Evolutionary conservation across 2,797 vertebrate species (phyloP), one percentile per base, ranked within the genome.

Genomic region (Anisognathus igniventris): DNA sequence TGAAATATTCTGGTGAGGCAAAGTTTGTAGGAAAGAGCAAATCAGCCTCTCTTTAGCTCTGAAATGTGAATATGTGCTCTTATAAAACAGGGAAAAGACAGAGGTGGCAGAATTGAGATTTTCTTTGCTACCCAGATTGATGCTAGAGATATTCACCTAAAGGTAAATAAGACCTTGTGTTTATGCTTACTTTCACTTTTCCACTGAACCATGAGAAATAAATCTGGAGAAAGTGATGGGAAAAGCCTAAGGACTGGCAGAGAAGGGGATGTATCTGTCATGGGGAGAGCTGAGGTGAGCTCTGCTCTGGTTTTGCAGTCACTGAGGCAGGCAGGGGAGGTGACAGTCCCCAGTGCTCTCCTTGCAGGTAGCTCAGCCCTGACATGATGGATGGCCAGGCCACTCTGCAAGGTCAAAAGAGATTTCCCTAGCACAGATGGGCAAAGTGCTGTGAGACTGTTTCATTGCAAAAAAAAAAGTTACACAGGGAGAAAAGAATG

Each of bases 381-480:
- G 72, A 62, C 20, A 27, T 92, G 89, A 95, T 82, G 78, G 53
- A 93, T 95, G 76, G 77, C 47, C 4, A 6, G 33, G 68, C 39
- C 16, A 8, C 45, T 45, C 67, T 66, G 47, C 45, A 71, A 92
- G 77, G 75, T 81, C 86, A 88, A 74, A 68, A 86, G 44, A 88
- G n/a, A 90, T 93, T 95, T 94, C 83, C 92, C 68, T 14, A 75
- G 82, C 70, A 70, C 60, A 76, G 62, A 54, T 75, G 73, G 71
- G 39, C 33, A 78, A 83, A 74, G 45, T 31, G 35, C 42, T 14
- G 28, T 22, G 50, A 85, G 35, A 40, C 28, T 48, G 23, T 25
- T 66, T 81, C 45, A 22, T 42, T 84, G 33, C 8, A 60, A 60
- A 27, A 48, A 60, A n/a, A 56, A 27, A 40, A 22, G 5, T 42